Conservation (phyloP, 2,888 invertebrate species). For the Coelopa pilipes region DNA sequence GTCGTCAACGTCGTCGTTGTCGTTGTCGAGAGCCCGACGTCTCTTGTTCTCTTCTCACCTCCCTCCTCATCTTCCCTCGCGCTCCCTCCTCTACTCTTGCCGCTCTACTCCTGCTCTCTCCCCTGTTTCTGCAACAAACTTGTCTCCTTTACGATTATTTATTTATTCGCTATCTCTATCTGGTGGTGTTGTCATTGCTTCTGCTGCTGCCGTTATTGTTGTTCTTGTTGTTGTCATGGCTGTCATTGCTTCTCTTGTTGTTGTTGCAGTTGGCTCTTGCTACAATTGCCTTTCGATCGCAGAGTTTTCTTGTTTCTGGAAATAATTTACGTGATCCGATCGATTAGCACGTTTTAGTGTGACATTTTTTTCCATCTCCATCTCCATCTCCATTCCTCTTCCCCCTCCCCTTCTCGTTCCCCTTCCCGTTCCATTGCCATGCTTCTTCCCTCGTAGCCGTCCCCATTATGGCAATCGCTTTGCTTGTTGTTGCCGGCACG, state of each 20-base stretch:
- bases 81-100: not conserved
- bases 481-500: too few relatives aligned
- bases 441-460: not conserved
- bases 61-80: too few relatives aligned
- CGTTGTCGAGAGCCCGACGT: too few relatives aligned
- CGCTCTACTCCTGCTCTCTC: not conserved
- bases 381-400: not conserved
- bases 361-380: slow-evolving; percentile 18
- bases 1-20: too few relatives aligned
- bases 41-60: too few relatives aligned
- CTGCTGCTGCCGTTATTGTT: not conserved
- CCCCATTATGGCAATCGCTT: not conserved
- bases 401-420: not conserved
- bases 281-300: slow-evolving; percentile 15
- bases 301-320: slow-evolving; percentile 41
- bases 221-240: not conserved
- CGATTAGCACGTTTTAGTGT: slow-evolving; percentile 47
- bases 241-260: slow-evolving; percentile 6
- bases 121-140: not conserved
- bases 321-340: slow-evolving; percentile 49
- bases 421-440: not conserved
- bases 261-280: slow-evolving; percentile 19
- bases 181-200: too few relatives aligned
- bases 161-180: not conserved
- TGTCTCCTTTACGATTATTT: not conserved